Conservation (phyloP, 92 coral and sea anemone species). For the Actinostola sp. region DNA sequence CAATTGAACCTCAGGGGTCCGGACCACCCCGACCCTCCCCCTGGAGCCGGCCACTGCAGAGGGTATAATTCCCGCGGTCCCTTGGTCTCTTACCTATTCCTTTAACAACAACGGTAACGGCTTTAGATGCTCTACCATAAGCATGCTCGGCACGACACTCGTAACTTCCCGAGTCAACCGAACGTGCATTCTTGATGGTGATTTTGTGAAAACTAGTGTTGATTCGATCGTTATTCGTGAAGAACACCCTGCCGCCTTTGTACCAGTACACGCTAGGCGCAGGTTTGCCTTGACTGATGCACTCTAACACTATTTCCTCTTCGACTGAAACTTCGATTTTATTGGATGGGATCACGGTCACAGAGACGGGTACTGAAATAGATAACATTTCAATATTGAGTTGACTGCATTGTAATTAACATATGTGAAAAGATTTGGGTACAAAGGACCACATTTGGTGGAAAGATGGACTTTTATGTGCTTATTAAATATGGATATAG, state of each 20-base stretch:
- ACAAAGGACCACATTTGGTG: no score
- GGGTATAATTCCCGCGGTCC: no score
- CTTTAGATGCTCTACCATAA: slow-evolving; percentile 52
- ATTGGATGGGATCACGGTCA: slow-evolving; percentile 41
- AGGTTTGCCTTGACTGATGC: slow-evolving; percentile 77
- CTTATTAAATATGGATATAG: no score
- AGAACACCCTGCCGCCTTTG: slow-evolving; percentile 48
- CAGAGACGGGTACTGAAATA: slow-evolving; percentile 51
- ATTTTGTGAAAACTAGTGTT: slow-evolving; percentile 31
- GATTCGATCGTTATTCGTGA: slow-evolving; percentile 24
- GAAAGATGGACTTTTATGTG: no score
- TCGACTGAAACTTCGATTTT: slow-evolving; percentile 59
- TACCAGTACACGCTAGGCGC: slow-evolving; percentile 82
- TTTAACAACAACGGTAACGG: slow-evolving; percentile 53
- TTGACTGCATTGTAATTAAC: no score
- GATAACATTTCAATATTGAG: no score
- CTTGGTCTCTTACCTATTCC: neutral
- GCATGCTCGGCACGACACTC: slow-evolving; percentile 63
- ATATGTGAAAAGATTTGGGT: no score
- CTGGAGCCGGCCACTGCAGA: no score
- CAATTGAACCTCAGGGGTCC: no score
- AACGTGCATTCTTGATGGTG: slow-evolving; percentile 39
- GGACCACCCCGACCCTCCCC: no score
- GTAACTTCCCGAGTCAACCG: slow-evolving; percentile 70
- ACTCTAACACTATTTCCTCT: slow-evolving; percentile 53